Evolutionary conservation across 1,140 invertebrate genomes (phyloP).

Genomic region (Saccostrea glomerata): DNA sequence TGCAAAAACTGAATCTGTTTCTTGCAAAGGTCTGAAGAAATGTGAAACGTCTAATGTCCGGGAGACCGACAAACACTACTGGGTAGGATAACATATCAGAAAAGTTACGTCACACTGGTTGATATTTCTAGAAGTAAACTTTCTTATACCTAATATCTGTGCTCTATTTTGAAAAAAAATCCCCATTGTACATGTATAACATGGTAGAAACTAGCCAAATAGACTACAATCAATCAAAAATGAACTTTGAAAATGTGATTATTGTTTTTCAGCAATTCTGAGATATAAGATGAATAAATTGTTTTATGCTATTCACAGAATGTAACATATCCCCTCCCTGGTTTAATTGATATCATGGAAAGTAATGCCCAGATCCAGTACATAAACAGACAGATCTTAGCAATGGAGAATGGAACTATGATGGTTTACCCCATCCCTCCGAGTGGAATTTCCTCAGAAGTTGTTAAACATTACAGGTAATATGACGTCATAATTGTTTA

Average conservation of each 20-base stretch:
- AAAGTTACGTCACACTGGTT: not conserved
- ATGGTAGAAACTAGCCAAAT: not conserved
- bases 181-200: no score
- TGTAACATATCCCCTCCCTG: not conserved
- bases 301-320: not conserved
- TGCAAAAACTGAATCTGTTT: not conserved
- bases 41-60: not conserved
- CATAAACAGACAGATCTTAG: not conserved
- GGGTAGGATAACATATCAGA: not conserved
- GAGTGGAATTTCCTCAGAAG: not conserved
- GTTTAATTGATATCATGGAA: not conserved
- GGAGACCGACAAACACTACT: not conserved
- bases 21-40: not conserved
- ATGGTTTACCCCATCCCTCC: not conserved
- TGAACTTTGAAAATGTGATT: no score
- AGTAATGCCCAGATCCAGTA: not conserved
- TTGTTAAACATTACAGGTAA: not conserved
- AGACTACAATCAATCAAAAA: not conserved
- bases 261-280: no score
- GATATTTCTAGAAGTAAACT: not conserved
- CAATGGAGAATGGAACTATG: not conserved
- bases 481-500: not conserved
- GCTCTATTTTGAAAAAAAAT: no score
- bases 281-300: not conserved
- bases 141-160: not conserved